Evolutionary conservation across 1,140 invertebrate genomes (phyloP).

Genomic region (Coptotermes formosanus): DNA sequence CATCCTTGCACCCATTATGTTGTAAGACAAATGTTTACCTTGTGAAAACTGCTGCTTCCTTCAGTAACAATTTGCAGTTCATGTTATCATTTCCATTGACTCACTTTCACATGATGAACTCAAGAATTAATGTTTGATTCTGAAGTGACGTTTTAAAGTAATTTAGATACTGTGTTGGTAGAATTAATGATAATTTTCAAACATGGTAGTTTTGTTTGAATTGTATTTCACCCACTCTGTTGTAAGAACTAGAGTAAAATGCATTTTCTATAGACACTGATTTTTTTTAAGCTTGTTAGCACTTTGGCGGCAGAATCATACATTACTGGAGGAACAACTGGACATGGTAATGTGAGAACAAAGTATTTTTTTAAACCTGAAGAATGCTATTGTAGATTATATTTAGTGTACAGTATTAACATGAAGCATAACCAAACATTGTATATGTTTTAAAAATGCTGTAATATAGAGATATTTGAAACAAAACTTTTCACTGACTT

Average conservation of each 20-base stretch:
- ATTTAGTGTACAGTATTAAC: conserved; percentile 13
- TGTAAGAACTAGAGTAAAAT: background rate
- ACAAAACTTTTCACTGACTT: background rate
- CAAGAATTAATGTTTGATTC: background rate
- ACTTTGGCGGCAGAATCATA: background rate
- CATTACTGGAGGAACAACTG: background rate
- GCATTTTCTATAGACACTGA: background rate
- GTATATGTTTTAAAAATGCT: background rate
- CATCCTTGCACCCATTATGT: background rate
- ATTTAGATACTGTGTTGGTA: too few species aligned
- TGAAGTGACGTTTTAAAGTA: background rate
- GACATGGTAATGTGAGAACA: background rate
- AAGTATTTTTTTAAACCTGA: background rate
- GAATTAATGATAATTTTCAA: background rate
- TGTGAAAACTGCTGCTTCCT: background rate
- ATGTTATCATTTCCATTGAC: background rate
- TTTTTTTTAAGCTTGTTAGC: background rate
- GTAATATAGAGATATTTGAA: background rate
- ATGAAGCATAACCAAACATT: background rate
- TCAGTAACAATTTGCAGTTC: background rate
- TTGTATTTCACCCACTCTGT: background rate
- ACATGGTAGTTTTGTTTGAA: background rate
- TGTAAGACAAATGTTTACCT: conserved; percentile 12
- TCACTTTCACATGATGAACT: background rate
- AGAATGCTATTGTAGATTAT: conserved; percentile 5